Evolutionary conservation across 2,113 vertebrate species (phyloP).

Genomic region (Tautogolabrus adspersus): DNA sequence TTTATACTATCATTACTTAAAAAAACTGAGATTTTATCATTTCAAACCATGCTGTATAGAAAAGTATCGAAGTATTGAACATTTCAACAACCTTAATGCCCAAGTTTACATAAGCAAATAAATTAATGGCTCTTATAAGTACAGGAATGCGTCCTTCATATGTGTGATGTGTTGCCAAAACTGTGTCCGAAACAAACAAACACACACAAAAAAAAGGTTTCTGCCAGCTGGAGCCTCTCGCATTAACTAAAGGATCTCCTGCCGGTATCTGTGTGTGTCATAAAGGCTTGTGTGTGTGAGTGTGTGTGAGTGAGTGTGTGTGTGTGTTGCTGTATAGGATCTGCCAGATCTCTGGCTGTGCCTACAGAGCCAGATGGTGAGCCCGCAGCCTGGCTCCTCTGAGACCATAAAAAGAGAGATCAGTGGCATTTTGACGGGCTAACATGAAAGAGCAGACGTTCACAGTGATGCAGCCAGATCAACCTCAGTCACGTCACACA

Average conservation of each 20-base stretch:
- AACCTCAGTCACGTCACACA: constrained; percentile 10
- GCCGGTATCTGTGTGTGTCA: neutral
- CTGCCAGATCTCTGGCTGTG: constrained; percentile 47
- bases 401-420: constrained; percentile 60
- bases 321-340: constrained; percentile 41
- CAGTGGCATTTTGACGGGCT: constrained; percentile 61
- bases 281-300: neutral
- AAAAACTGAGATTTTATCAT: too few relatives aligned
- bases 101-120: neutral
- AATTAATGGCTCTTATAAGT: neutral
- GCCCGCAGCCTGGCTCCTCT: constrained; percentile 56
- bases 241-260: constrained; percentile 33
- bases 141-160: constrained; percentile 10
- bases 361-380: constrained; percentile 73
- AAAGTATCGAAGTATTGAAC: too few relatives aligned
- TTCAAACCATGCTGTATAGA: too few relatives aligned
- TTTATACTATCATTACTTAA: too few relatives aligned
- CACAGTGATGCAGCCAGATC: constrained; percentile 24
- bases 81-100: too few relatives aligned
- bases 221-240: constrained; percentile 25
- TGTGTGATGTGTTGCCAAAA: constrained; percentile 31
- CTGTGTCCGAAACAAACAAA: neutral
- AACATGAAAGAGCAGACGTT: constrained; percentile 38
- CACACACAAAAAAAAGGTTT: neutral
- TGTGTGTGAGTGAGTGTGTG: constrained; percentile 17